Conservation (phyloP, 2,888 invertebrate species). For the Heliconius sara region DNA sequence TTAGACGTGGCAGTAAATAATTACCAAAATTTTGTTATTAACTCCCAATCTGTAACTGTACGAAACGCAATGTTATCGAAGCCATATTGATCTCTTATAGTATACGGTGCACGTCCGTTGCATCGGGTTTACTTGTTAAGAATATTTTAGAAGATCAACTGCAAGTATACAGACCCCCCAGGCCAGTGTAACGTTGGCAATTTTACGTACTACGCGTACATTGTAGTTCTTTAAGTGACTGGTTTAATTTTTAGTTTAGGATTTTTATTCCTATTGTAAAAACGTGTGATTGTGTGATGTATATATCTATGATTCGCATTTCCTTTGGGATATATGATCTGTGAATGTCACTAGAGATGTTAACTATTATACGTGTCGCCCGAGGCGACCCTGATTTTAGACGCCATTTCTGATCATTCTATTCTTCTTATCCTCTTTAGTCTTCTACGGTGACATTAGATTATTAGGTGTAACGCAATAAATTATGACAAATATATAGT, state of each 20-base stretch:
- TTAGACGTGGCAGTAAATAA: slow-evolving; percentile 66
- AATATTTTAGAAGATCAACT: slow-evolving; percentile 71
- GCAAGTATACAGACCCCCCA: slow-evolving; percentile 64
- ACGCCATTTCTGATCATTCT: slow-evolving; percentile 63
- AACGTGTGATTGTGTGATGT: slow-evolving; percentile 81
- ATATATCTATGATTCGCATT: slow-evolving; percentile 73
- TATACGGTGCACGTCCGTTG: slow-evolving; percentile 57
- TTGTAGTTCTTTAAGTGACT: slow-evolving; percentile 82
- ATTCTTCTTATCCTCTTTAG: slow-evolving; percentile 56
- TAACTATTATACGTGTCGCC: slow-evolving; percentile 15
- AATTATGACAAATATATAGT: slow-evolving; percentile 63
- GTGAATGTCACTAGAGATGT: slow-evolving; percentile 57
- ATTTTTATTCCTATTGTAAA: slow-evolving; percentile 80
- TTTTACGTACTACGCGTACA: slow-evolving; percentile 67
- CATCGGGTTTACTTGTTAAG: slow-evolving; percentile 70
- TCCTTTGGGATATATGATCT: slow-evolving; percentile 53
- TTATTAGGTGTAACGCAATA: slow-evolving; percentile 60
- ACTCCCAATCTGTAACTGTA: slow-evolving; percentile 62
- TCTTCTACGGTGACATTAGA: slow-evolving; percentile 77
- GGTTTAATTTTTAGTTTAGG: slow-evolving; percentile 79
- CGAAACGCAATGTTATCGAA: slow-evolving; percentile 65
- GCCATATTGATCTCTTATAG: slow-evolving; percentile 80
- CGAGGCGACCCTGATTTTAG: slow-evolving; percentile 49
- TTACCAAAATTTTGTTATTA: slow-evolving; percentile 53
- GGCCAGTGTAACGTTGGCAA: slow-evolving; percentile 83